Evolutionary conservation across 2,797 vertebrate genomes (phyloP), one percentile per base, ranked within the genome.

Genomic region (Semaprochilodus insignis): DNA sequence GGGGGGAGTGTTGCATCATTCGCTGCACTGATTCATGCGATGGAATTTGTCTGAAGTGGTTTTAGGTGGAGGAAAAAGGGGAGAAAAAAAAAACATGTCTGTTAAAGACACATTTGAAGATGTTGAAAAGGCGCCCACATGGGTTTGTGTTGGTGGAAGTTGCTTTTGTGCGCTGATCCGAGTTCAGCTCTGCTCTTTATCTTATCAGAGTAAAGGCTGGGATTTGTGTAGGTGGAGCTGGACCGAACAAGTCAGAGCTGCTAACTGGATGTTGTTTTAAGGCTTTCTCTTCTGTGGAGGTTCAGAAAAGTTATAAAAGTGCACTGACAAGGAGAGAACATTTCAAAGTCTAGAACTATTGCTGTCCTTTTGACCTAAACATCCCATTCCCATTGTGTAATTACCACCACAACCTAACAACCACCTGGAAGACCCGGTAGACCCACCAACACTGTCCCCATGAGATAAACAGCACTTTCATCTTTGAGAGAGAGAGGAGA

Each of bases 81-180:
- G 31, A 31, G 31, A 31, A 31, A 27, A 36, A 89, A 93, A 93
- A 94, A 89, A 91, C 93, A 92, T 91, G 91, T 44, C 52, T 73
- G 73, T 83, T 87, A 91, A 93, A 93, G 92, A 91, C 80, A 60
- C 84, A 92, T 94, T 92, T 93, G 92, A 94, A 93, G 91, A 93
- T 91, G 92, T 92, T 90, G 90, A 92, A 87, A 83, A 91, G 91
- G 92, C 91, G 91, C 91, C 91, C 91, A 93, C 92, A 88, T 90
- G 90, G 82, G 85, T 84, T 21, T 55, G 59, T 85, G 77, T 34
- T 78, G 65, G 65, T 19, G 62, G 60, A 74, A 52, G 57, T 40
- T 69, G 66, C 31, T 60, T 55, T 48, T 63, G 8, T 25, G 14
- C 6, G 40, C 57, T 78, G 81, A 78, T 77, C 67, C 4, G 52